Percentiles rank a stretch among this genome's conserved stretches.
These are phyloP conservation scores for Musca vetustissima DNA, from an alignment of 1,140 invertebrate species.

Conservation along the genomic window DNA sequence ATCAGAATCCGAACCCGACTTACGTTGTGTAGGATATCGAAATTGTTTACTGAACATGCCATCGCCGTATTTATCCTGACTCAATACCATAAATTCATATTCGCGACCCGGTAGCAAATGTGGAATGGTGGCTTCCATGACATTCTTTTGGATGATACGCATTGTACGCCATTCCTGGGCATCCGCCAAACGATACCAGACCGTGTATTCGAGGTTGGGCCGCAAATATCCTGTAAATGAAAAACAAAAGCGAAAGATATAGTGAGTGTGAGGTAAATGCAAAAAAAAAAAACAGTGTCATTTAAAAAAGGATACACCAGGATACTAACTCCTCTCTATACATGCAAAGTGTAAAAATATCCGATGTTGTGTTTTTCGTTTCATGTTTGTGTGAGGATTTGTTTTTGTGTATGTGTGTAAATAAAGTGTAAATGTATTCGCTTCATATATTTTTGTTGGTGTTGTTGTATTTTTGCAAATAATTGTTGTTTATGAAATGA, in stretches of 20 bases:
- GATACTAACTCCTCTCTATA: no score
- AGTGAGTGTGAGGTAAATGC: not conserved
- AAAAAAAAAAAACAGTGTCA: not conserved
- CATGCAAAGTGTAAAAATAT: no score
- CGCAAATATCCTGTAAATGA: conserved; percentile 68
- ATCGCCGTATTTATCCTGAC: conserved; percentile 83
- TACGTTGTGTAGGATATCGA: conserved; percentile 72
- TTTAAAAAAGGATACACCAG: no score
- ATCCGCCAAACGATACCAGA: conserved; percentile 77
- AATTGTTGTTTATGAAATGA: no score
- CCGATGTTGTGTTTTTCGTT: not conserved
- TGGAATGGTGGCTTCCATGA: conserved; percentile 78
- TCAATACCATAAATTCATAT: conserved; percentile 90
- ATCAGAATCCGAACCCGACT: no score
- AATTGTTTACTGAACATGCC: conserved; percentile 88
- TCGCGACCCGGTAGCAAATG: conserved; percentile 74
- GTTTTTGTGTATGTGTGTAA: not conserved
- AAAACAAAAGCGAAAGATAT: no score
- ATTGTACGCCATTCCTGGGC: conserved; percentile 77
- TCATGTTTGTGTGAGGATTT: not conserved
- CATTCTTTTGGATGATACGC: conserved; percentile 67
- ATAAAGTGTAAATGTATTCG: not conserved
- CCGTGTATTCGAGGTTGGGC: conserved; percentile 78
- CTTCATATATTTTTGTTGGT: not conserved
- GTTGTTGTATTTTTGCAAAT: not conserved